Evolutionary conservation across 2,113 vertebrate genomes (phyloP).

Genomic region (Opisthocomus hoazin): DNA sequence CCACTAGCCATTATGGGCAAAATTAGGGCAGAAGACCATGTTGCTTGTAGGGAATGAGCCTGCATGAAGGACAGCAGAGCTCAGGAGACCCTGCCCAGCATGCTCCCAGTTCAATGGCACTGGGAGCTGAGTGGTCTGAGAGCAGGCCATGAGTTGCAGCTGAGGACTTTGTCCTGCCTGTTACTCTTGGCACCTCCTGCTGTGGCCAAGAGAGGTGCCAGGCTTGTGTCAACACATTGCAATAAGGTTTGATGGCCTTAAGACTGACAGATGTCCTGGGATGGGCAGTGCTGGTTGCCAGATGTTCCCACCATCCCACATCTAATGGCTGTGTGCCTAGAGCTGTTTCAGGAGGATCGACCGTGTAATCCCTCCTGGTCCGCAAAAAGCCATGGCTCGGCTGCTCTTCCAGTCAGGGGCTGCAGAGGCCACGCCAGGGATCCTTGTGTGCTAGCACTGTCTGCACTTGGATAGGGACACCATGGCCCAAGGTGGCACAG

Average conservation of each 20-base stretch:
- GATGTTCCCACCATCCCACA: background rate
- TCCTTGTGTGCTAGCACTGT: background rate
- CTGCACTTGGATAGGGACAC: background rate
- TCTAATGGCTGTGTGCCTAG: accelerated
- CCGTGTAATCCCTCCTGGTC: background rate
- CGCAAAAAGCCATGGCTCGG: background rate
- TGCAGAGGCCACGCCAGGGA: background rate
- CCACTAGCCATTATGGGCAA: background rate
- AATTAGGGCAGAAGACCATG: background rate
- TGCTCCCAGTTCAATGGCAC: background rate
- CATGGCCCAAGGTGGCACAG: background rate
- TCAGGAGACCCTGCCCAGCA: background rate
- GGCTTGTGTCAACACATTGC: background rate
- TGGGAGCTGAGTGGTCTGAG: background rate
- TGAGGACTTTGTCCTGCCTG: background rate
- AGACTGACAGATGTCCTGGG: background rate
- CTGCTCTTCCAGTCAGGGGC: background rate
- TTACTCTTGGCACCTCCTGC: background rate
- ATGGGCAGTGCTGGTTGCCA: background rate
- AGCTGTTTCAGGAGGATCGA: background rate
- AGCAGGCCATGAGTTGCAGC: background rate
- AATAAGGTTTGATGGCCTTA: background rate
- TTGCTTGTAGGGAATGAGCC: background rate
- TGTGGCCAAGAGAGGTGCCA: background rate
- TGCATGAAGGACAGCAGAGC: accelerated